Base-by-base conservation (phyloP, 35 echinoderm and acorn worm species). In the Stichopus chloronotus region DNA sequence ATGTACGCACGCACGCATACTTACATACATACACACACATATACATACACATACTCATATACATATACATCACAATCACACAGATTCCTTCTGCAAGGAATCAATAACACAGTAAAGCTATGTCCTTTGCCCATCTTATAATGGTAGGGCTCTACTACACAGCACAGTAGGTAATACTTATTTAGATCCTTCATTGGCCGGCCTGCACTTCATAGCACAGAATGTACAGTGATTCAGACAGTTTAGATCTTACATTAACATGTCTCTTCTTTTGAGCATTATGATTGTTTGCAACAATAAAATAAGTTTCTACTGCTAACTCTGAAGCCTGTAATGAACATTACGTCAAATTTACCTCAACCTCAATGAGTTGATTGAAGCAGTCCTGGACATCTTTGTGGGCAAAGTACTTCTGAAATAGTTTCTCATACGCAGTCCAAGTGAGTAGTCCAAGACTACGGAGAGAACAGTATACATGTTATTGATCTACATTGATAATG, bases 391-490 rank as follows among this genome's bases (percentile, higher is more conserved):
- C 30, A 16, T 82, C 79, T 30, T 25, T 25, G 30, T 17, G 16
- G 6, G 79, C 79, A 82, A 43, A 82, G 9, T 52, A 82, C 79
- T 82, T 82, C 53, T 82, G 79, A 54, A 53, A 82, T 43, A 82
- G 79, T 12, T 82, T 82, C 8, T 82, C 79, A 82, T 53, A 82
- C 14, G 79, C 79, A 53, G 79, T 14, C 30, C 79, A 53, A 9
- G 25, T 82, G 22, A 82, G 4, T 53, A 82, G 22, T 16, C 53
- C 53, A 53, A 82, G 11, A 14, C 79, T 82, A 43, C 6, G 25
- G 17, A 82, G 12, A 14, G 53, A 53, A 43, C 24, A 82, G 53
- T 43, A 82, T 11, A 65, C 9, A 8, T 65, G 11, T 11, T 8
- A 4, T 14, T 14, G 11, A 65, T 11, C 19, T 14, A 14, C 61